These are phyloP conservation scores for Caranx melampygus DNA, from an alignment of 2,113 vertebrate species.

Conservation along the genomic window DNA sequence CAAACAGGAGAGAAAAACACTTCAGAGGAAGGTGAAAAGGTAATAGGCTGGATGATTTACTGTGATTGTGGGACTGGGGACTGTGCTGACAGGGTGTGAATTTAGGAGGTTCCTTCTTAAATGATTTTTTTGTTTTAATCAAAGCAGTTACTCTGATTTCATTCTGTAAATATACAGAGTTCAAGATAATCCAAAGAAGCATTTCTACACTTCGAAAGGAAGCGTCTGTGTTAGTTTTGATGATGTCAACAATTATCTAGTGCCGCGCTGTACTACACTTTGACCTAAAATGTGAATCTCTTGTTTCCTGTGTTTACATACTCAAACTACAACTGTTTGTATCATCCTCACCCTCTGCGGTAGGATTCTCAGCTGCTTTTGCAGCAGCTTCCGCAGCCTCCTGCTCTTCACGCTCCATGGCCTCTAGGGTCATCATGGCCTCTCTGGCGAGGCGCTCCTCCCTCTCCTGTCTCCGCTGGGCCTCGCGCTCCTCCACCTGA, in stretches of 20 bases:
- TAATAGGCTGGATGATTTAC: neutral
- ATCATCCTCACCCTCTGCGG: slow-evolving; percentile 64
- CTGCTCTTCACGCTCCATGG: slow-evolving; percentile 82
- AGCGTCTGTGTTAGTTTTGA: neutral
- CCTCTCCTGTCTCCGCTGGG: slow-evolving; percentile 77
- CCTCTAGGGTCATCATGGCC: slow-evolving; percentile 81
- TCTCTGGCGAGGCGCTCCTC: slow-evolving; percentile 83
- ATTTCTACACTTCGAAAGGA: neutral
- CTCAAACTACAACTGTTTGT: slow-evolving; percentile 1
- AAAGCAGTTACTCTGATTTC: neutral
- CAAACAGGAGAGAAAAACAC: neutral
- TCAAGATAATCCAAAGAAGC: neutral
- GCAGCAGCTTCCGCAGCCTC: slow-evolving; percentile 68
- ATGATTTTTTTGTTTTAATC: neutral
- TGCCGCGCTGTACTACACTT: neutral
- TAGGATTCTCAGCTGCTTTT: slow-evolving; percentile 48
- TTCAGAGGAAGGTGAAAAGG: neutral
- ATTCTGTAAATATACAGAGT: neutral
- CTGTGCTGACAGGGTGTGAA: neutral
- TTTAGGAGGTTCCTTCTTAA: neutral
- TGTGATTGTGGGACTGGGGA: neutral
- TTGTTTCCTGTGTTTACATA: neutral
- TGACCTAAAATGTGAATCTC: neutral
- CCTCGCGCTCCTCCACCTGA: slow-evolving; percentile 85
- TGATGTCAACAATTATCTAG: neutral